phyloP scores from a whole-genome alignment of 2,888 invertebrate genomes.

The Rhingia campestris region DNA sequence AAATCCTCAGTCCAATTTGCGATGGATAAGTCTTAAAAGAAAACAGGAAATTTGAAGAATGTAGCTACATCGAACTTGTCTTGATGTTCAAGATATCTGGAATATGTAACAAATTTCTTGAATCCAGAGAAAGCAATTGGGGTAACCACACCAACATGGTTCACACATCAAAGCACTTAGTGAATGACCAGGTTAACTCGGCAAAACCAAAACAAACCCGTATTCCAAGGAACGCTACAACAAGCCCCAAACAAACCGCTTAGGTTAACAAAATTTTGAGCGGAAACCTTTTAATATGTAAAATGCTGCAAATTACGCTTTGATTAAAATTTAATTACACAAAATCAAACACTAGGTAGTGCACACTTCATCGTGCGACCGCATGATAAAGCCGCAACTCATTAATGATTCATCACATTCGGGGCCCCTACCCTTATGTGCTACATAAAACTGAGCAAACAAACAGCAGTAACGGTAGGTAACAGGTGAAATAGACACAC shows the following conservation, averaged over 20 bases:
- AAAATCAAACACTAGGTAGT: conserved; percentile 54
- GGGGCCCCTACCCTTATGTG: conserved; percentile 9
- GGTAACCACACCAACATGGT: too few relatives aligned
- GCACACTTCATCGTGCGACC: conserved; percentile 48
- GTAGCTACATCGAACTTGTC: too few relatives aligned
- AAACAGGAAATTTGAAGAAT: too few relatives aligned
- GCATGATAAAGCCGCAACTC: conserved; percentile 48
- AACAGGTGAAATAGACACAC: background rate
- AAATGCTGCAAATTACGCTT: conserved; percentile 44
- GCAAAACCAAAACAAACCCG: too few relatives aligned
- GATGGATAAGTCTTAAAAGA: too few relatives aligned
- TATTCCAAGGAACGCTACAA: too few relatives aligned
- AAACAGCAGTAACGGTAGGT: conserved; percentile 8
- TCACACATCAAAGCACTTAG: too few relatives aligned
- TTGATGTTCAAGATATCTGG: too few relatives aligned
- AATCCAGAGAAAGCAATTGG: too few relatives aligned
- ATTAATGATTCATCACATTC: conserved; percentile 65
- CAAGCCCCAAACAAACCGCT: background rate
- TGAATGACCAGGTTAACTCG: too few relatives aligned
- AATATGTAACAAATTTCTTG: too few relatives aligned
- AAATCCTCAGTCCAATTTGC: too few relatives aligned
- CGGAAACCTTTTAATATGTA: background rate
- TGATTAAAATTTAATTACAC: conserved; percentile 64
- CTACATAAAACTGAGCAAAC: conserved; percentile 45
- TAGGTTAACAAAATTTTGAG: conserved; percentile 5